These are phyloP conservation scores for Sebastes reedi DNA, from an alignment of 2,797 vertebrate species.

Conservation along the genomic window DNA sequence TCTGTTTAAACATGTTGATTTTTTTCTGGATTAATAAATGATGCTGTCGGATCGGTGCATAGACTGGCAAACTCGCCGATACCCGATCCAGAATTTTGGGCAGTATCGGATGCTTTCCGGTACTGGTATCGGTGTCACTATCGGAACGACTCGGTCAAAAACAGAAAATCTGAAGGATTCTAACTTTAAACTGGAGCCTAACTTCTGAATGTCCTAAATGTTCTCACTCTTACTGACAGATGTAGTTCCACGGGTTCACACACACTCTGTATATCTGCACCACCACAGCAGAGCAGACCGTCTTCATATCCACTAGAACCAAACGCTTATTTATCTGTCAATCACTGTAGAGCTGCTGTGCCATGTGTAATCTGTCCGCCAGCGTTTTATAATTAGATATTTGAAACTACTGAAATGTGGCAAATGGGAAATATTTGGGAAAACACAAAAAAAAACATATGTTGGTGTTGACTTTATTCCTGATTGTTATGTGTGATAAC, in stretches of 20 bases:
- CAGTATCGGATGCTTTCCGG: too few relatives aligned
- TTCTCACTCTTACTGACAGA: neutral
- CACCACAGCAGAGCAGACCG: neutral
- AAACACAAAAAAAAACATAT: neutral
- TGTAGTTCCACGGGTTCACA: too few relatives aligned
- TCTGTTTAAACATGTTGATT: too few relatives aligned
- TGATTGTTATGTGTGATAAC: neutral
- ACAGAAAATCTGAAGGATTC: conserved; percentile 8
- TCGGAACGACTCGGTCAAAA: too few relatives aligned
- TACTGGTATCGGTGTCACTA: too few relatives aligned
- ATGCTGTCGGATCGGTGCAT: too few relatives aligned
- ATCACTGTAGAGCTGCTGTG: conserved; percentile 8
- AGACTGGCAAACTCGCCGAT: too few relatives aligned
- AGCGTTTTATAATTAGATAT: neutral
- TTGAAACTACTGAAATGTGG: conserved; percentile 6
- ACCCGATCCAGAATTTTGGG: too few relatives aligned
- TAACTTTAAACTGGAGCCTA: conserved; percentile 8
- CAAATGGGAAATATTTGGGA: neutral
- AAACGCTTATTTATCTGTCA: neutral
- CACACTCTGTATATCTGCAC: neutral
- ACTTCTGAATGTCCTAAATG: neutral
- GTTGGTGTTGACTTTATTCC: conserved; percentile 1
- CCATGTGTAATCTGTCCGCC: neutral
- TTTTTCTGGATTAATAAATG: too few relatives aligned
- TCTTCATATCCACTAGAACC: neutral